phyloP scores from a whole-genome alignment of 1,140 invertebrate species.

The Choristoneura fumiferana region DNA sequence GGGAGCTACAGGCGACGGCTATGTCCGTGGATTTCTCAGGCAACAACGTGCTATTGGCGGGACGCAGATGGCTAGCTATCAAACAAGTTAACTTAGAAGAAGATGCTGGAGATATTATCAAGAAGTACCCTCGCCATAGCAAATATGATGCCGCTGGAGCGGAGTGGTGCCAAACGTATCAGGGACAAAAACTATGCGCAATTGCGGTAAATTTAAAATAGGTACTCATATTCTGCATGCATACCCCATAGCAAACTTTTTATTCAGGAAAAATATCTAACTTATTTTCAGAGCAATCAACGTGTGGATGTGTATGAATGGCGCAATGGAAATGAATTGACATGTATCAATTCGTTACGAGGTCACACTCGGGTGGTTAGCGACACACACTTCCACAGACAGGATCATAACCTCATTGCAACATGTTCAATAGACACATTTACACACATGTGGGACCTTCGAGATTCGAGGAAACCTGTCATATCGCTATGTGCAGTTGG shows the following conservation, averaged over 20 bases:
- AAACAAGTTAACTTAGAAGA: constrained; percentile 86
- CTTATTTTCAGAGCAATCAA: constrained; percentile 86
- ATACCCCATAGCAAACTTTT: neutral
- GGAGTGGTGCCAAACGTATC: constrained; percentile 93
- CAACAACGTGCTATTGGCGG: constrained; percentile 90
- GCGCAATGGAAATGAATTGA: constrained; percentile 82
- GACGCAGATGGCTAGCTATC: constrained; percentile 89
- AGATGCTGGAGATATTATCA: constrained; percentile 84
- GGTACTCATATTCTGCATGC: neutral
- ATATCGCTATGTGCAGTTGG: constrained; percentile 84
- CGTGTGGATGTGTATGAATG: constrained; percentile 90
- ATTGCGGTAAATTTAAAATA: constrained; percentile 83
- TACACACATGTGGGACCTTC: constrained; percentile 95
- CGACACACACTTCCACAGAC: constrained; percentile 95
- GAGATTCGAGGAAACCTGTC: constrained; percentile 89
- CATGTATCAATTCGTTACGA: constrained; percentile 85
- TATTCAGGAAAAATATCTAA: neutral
- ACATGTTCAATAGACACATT: constrained; percentile 96
- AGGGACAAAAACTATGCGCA: constrained; percentile 90
- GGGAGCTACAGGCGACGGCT: constrained; percentile 89
- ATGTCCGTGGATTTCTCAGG: constrained; percentile 94
- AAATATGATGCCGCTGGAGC: constrained; percentile 96
- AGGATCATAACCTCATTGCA: constrained; percentile 92
- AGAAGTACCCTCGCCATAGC: constrained; percentile 90
- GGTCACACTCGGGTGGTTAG: constrained; percentile 94